These are phyloP conservation scores for Scolopax rusticola DNA, from an alignment of 2,797 vertebrate species.

Conservation along the genomic window DNA sequence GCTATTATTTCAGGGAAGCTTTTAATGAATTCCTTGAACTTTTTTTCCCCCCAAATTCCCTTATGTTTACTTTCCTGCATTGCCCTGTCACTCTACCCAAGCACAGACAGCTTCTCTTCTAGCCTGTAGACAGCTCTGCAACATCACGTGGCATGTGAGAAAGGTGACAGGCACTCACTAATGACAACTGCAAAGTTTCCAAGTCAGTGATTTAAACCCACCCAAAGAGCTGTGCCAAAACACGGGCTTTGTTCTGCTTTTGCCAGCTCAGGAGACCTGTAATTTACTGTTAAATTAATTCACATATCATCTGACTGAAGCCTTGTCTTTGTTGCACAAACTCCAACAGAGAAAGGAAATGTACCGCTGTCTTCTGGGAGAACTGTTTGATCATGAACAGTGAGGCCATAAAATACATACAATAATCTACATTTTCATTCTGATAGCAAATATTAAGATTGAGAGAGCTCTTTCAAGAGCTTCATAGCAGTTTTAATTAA, in stretches of 20 bases:
- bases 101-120: not conserved
- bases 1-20: not conserved
- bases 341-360: conserved; percentile 7
- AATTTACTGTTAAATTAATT: conserved; percentile 10
- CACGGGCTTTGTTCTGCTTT: not conserved
- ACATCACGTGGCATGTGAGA: not conserved
- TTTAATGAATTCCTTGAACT: not conserved
- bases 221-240: not conserved
- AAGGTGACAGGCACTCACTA: not conserved
- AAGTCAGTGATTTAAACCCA: not conserved
- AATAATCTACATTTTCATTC: not conserved
- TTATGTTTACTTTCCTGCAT: not conserved
- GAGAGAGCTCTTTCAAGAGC: not conserved
- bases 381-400: not conserved
- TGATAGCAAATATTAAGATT: not conserved
- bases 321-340: not conserved
- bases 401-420: not conserved
- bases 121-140: not conserved
- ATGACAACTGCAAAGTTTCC: not conserved
- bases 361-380: not conserved
- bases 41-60: not conserved
- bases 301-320: not conserved
- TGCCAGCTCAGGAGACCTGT: not conserved
- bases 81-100: not conserved
- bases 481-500: not conserved